These are phyloP conservation scores for Colostygia pectinataria DNA, from an alignment of 2,888 invertebrate genomes.

Conservation along the genomic window DNA sequence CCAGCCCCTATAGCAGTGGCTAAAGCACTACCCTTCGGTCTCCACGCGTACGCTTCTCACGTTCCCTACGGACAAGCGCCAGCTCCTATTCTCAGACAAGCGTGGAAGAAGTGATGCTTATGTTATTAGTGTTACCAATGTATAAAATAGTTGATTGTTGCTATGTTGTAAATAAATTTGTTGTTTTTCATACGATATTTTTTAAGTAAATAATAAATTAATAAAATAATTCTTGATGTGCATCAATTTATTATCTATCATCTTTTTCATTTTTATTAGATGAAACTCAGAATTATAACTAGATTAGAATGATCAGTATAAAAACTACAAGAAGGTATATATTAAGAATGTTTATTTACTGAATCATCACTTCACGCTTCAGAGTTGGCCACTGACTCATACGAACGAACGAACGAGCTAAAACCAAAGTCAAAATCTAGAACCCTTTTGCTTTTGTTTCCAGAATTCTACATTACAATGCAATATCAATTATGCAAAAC, in stretches of 20 bases:
- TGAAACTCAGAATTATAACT: too few species aligned
- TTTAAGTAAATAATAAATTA: constrained; percentile 47
- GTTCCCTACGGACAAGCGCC: constrained; percentile 49
- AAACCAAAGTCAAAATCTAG: too few species aligned
- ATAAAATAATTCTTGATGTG: constrained; percentile 14
- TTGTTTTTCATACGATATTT: constrained; percentile 49
- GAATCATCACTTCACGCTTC: too few species aligned
- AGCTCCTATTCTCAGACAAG: constrained; percentile 54
- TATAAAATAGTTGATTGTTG: constrained; percentile 29
- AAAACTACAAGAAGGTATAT: too few species aligned
- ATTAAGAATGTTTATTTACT: too few species aligned
- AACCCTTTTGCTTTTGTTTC: too few species aligned
- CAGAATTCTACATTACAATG: too few species aligned
- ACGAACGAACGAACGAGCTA: too few species aligned
- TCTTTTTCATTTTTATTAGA: too few species aligned
- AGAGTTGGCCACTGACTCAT: too few species aligned
- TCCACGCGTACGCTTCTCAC: constrained; percentile 49
- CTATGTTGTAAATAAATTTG: constrained; percentile 38
- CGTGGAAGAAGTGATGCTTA: constrained; percentile 70
- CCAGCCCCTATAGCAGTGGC: constrained; percentile 54
- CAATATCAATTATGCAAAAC: too few species aligned
- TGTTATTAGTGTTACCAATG: constrained; percentile 25
- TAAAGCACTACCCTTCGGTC: constrained; percentile 46
- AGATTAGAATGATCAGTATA: too few species aligned
- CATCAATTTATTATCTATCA: constrained; percentile 4